phyloP scores from a whole-genome alignment of 2,113 vertebrate species.

The Mungos mungo region DNA sequence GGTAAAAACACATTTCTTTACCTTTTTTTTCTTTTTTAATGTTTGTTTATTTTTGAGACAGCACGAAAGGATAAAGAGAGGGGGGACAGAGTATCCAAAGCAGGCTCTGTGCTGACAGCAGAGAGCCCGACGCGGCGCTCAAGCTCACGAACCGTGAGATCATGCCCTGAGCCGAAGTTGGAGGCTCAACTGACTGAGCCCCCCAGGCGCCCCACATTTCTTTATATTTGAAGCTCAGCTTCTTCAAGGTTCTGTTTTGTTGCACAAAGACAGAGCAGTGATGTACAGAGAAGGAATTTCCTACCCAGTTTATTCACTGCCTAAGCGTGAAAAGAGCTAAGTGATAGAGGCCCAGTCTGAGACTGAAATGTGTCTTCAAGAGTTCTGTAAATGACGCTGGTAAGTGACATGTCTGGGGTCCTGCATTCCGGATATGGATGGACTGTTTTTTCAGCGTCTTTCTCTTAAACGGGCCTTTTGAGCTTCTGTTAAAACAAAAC shows the following conservation, averaged over 20 bases:
- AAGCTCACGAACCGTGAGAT: no score
- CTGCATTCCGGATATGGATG: background rate
- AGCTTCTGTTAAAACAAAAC: background rate
- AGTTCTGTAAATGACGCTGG: background rate
- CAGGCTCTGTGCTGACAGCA: no score
- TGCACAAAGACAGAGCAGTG: background rate
- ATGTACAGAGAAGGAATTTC: background rate
- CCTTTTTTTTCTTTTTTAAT: background rate
- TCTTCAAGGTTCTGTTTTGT: conserved; percentile 9
- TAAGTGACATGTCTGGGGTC: background rate
- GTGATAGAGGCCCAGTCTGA: background rate
- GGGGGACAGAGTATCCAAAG: no score
- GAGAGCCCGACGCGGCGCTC: no score
- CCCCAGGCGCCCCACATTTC: background rate
- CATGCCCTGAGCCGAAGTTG: no score
- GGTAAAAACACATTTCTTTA: background rate
- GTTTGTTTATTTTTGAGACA: no score
- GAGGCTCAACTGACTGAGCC: no score
- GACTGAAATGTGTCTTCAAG: background rate
- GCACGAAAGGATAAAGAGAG: no score
- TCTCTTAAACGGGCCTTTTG: conserved; percentile 38
- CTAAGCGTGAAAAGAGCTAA: background rate
- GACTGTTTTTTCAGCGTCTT: background rate
- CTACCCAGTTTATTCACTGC: background rate
- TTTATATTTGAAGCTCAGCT: background rate